Base-by-base conservation (phyloP, 2,797 vertebrate species). In the Sebastes glaucus region DNA sequence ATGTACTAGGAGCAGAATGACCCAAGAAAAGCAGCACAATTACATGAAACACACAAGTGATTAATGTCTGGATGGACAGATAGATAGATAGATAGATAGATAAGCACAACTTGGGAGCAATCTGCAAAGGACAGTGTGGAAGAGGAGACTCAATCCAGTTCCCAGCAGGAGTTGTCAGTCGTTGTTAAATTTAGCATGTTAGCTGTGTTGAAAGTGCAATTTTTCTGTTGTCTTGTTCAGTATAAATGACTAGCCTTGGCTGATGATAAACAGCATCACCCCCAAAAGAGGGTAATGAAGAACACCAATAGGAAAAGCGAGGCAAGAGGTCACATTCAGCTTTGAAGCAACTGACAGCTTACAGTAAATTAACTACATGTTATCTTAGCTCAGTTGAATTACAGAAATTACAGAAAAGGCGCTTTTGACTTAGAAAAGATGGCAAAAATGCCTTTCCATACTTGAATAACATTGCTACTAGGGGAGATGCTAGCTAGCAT, bases 401-500 rank as follows among this genome's bases (percentile, higher is more conserved):
- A 49, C 27, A 60, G 28, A 27, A 22, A 25, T 20, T 14, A 7
- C 42, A 62, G 20, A 4, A 28, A 28, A 73, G 23, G 11, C 20
- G 4, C 11, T 35, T 35, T 35, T 35, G 33, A 35, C 33, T 35
- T 35, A 35, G 33, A 35, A 35, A 35, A 35, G 33, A 35, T 11
- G 11, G 11, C 4, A 35, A 75, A 75, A 84, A 87, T 82, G 79
- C 69, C 81, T 77, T 67, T 67, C 64, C 81, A 88, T 77, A 90
- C 83, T 60, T 76, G 27, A 74, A 25, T 66, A 22, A 38, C 65
- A 55, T 46, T 49, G 33, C 71, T 64, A 72, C 38, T 11, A 13
- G n/a, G 61, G 59, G 46, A 2, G 22, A 38, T 7, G 30, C 59
- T 71, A 77, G 38, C 23, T 27, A 65, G 64, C 4, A 13, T 30